These are phyloP conservation scores for Drosophila kohkoa DNA, from an alignment of 1,140 invertebrate genomes.

Conservation along the genomic window DNA sequence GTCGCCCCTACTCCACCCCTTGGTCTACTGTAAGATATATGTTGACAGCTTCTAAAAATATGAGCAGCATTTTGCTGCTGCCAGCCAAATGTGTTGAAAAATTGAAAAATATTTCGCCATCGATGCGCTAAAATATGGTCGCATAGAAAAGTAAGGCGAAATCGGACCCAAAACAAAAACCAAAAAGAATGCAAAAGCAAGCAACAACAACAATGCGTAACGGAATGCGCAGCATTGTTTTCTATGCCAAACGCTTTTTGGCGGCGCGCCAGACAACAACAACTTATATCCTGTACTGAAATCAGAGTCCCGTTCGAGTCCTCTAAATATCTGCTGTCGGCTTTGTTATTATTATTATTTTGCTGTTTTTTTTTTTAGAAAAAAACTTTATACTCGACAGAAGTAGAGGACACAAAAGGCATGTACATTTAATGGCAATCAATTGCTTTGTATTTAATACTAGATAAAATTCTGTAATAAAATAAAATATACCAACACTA, in stretches of 20 bases:
- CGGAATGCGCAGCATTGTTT: constrained; percentile 52
- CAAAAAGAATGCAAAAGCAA: constrained; percentile 67
- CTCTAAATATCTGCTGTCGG: constrained; percentile 69
- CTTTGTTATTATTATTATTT: constrained; percentile 69
- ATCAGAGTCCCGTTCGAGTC: constrained; percentile 37
- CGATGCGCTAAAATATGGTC: constrained; percentile 80
- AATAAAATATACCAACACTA: too few relatives aligned
- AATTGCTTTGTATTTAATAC: too few relatives aligned
- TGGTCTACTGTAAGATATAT: constrained; percentile 63
- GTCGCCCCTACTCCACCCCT: neutral
- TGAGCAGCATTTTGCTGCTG: constrained; percentile 80
- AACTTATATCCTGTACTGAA: constrained; percentile 8
- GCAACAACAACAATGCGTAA: constrained; percentile 17
- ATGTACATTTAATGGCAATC: neutral
- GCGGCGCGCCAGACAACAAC: constrained; percentile 52
- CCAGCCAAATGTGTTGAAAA: constrained; percentile 82
- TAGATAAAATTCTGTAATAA: too few relatives aligned
- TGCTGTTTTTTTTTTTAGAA: constrained; percentile 7
- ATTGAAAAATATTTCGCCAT: constrained; percentile 81
- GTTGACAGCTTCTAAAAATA: constrained; percentile 80
- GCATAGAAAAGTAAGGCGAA: constrained; percentile 4
- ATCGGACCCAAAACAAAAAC: constrained; percentile 51
- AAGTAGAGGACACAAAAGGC: neutral
- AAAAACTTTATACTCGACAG: neutral
- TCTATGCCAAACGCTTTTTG: constrained; percentile 68